Evolutionary conservation across 2,113 vertebrate genomes (phyloP), one percentile per base, ranked within the genome.

Genomic region (Cynoglossus semilaevis): DNA sequence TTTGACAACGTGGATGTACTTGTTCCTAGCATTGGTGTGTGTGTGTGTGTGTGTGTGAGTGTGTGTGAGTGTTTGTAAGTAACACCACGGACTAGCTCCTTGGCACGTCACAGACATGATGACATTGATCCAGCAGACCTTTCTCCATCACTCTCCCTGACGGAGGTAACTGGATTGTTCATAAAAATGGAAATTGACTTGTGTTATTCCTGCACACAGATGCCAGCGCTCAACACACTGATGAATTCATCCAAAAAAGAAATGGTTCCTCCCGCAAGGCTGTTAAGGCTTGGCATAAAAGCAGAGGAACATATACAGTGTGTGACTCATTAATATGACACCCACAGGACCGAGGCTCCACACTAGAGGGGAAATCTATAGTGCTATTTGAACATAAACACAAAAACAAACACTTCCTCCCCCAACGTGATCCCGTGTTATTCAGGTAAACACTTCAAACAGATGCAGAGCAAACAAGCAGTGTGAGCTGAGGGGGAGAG

Each of bases 151-250:
- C 74, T 89, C 88, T 89, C 74, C 65, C 76, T 80, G 83, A 86
- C 83, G 87, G 80, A 85, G 79, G 82, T 73, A 87, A 89, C 82
- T 54, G 73, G 85, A 88, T 85, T 89, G 85, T 89, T 90, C 81
- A 91, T 90, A 90, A 90, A 90, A 90, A 91, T 90, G 88, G 88
- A 92, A 90, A 91, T 90, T 67, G 82, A 87, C 85, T 82, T 55
- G 37, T 80, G 75, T 77, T 85, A 76, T 80, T 79, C 74, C 74
- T 48, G 47, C 48, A 51, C 16, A 52, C 47, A 29, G 62, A 36
- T 43, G 59, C 77, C 73, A 58, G 64, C 71, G 34, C 61, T 17
- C 22, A 4, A 14, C 63, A 22, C 62, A 46, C 46, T 12, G 16
- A 48, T 42, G 29, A 60, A 81, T 68, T 44, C 56, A 48, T 70